Conservation (phyloP, 2,113 vertebrate species). For the Australoheros scitulus region DNA sequence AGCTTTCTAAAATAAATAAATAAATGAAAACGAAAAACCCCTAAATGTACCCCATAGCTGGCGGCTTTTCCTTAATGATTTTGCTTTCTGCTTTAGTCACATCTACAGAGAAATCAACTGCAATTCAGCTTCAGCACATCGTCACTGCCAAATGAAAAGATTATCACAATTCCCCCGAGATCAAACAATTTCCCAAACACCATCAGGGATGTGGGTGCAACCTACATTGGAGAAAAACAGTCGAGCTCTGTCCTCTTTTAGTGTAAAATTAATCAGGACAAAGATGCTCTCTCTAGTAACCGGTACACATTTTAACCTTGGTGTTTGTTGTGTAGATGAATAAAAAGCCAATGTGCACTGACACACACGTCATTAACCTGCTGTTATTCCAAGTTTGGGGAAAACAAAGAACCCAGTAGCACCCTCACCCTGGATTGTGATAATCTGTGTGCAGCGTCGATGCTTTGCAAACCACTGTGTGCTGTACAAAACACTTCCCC, state of each 20-base stretch:
- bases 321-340: constrained; percentile 13
- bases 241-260: background rate
- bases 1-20: background rate
- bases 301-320: background rate
- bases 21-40: background rate
- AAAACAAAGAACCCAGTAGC: constrained; percentile 27
- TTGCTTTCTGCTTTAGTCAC: background rate
- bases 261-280: constrained; percentile 7
- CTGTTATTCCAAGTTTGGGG: background rate
- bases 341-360: constrained; percentile 4
- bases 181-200: constrained; percentile 25
- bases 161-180: constrained; percentile 25
- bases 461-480: constrained; percentile 14
- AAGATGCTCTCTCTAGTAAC: background rate
- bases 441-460: background rate
- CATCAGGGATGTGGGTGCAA: constrained; percentile 33
- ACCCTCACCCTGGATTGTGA: background rate
- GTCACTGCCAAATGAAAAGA: constrained; percentile 53
- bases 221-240: background rate
- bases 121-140: constrained; percentile 7
- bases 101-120: constrained; percentile 28
- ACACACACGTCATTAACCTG: background rate
- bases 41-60: background rate
- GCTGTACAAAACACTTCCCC: constrained; percentile 18
- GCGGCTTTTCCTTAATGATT: background rate